phyloP scores from a whole-genome alignment of 2,113 vertebrate species.

The Lepus timidus region DNA sequence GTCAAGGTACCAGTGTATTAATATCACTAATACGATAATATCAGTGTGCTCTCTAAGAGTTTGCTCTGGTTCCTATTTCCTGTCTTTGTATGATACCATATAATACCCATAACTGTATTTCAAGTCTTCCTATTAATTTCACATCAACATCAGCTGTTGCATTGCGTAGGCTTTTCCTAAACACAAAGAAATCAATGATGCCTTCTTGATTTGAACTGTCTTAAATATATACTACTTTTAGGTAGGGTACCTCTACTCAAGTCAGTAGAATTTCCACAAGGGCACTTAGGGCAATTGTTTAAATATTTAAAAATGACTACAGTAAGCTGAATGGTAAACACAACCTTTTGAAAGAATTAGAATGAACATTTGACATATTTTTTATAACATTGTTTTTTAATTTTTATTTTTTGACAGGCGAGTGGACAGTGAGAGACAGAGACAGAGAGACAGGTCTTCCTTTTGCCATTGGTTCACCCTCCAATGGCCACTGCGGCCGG shows the following conservation, averaged over 20 bases:
- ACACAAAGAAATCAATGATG: neutral
- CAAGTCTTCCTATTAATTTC: neutral
- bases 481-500: no score
- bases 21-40: neutral
- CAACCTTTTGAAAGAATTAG: slow-evolving; percentile 38
- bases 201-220: neutral
- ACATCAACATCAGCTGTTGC: neutral
- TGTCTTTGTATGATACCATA: neutral
- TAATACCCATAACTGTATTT: neutral
- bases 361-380: slow-evolving; percentile 9
- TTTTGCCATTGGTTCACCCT: no score
- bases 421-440: no score
- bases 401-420: no score
- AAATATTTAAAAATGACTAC: slow-evolving; percentile 58
- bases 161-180: neutral
- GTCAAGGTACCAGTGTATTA: neutral
- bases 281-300: neutral
- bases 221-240: neutral
- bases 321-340: slow-evolving; percentile 58
- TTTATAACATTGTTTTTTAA: neutral
- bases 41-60: neutral
- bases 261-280: neutral
- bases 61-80: neutral
- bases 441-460: no score
- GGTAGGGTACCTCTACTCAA: neutral